These are phyloP conservation scores for Menura novaehollandiae DNA, from an alignment of 2,113 vertebrate genomes.

Conservation along the genomic window DNA sequence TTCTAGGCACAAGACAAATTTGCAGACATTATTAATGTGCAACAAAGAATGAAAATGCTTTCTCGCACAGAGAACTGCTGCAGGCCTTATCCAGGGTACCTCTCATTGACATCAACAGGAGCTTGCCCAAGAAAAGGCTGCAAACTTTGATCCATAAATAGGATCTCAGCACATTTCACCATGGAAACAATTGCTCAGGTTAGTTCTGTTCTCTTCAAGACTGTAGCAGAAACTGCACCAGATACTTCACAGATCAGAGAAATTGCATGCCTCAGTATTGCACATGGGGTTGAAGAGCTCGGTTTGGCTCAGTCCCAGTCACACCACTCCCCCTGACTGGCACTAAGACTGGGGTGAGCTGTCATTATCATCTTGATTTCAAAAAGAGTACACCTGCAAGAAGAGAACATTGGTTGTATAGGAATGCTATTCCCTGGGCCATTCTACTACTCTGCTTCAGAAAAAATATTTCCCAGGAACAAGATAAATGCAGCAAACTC, in stretches of 20 bases:
- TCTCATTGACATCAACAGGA: not conserved
- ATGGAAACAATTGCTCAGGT: slow-evolving; percentile 49
- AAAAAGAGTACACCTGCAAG: not conserved
- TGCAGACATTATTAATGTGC: not conserved
- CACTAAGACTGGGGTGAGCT: not conserved
- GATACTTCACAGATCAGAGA: not conserved
- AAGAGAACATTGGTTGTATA: not conserved
- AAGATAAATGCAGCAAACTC: not conserved
- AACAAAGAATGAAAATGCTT: not conserved
- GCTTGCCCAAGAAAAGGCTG: not conserved
- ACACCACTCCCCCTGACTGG: not conserved
- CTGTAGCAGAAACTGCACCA: not conserved
- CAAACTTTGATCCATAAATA: not conserved
- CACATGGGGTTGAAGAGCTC: not conserved
- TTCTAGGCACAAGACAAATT: not conserved
- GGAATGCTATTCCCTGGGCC: not conserved
- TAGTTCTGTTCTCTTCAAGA: not conserved
- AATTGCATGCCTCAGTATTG: not conserved
- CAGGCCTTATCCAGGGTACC: not conserved
- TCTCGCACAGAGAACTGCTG: not conserved
- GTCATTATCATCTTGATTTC: not conserved
- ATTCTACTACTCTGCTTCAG: not conserved
- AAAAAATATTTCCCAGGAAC: not conserved
- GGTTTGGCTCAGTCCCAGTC: not conserved
- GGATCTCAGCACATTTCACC: slow-evolving; percentile 19